Base-by-base conservation (phyloP, 2,888 invertebrate species). In the Mycogona germanica region DNA sequence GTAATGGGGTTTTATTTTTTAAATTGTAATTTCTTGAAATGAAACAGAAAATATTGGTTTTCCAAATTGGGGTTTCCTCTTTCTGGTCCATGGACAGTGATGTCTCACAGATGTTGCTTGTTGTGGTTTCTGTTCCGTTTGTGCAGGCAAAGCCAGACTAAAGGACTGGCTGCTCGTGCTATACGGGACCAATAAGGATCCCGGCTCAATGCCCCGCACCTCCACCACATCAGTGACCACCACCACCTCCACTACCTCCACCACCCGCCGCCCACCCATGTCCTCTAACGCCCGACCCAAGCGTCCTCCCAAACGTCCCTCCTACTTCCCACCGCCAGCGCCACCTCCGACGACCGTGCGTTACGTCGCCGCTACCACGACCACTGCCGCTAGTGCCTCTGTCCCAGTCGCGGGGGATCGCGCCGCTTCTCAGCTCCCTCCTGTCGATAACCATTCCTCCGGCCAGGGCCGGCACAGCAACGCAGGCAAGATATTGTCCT, bases 141-240 rank as follows among this genome's bases (percentile, higher is more conserved):
- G 26, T 41, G 9, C 40, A 59, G 59, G 59, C 17, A 57, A 49
- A 51, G 65, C 64, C 55, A 62, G 60, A 52, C 61, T 70, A 57
- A 63, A 64, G 55, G 67, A 67, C 58, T 69, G 69, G 69, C 64
- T 66, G n/a, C 65, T 71, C 44, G 66, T 70, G 29, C 60, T 71
- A 58, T 69, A 68, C 59, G 71, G 71, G 53, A 70, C 70, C 7
- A 30, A 42, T 35, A 55, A 56, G 26, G 53, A 57, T 23, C 57
- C 57, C 26, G 51, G 48, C n/a, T n/a, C 40, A 17, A 35, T 29
- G 32, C 21, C 23, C 21, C 44, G 30, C 45, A 44, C 52, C n/a
- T 23, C 57, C 14, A 53, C 46, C 26, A 53, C 32, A 12, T 17
- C 51, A 21, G 51, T 19, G 25, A n/a, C 38, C 7, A 49, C 50